Conservation (phyloP, 2,797 vertebrate species). For the Phataginus tetradactyla region DNA sequence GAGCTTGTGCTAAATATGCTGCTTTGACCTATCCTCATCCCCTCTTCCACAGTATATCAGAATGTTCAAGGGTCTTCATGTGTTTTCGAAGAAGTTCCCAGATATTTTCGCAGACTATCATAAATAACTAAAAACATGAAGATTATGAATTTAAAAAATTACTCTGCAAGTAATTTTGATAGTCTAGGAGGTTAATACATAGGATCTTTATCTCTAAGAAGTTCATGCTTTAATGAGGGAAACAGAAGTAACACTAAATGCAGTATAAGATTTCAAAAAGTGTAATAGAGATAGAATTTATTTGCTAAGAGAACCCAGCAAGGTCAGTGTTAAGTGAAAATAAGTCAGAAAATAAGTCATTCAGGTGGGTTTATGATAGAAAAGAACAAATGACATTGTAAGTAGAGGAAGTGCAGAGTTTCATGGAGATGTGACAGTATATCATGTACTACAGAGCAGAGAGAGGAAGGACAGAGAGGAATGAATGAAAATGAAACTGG, state of each 20-base stretch:
- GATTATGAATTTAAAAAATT: constrained; percentile 7
- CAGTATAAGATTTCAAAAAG: neutral
- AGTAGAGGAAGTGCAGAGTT: neutral
- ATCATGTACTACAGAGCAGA: neutral
- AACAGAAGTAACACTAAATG: neutral
- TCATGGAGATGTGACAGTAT: neutral
- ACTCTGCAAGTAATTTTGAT: neutral
- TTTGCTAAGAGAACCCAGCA: neutral
- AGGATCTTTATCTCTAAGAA: neutral
- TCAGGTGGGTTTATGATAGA: neutral
- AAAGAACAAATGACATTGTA: neutral
- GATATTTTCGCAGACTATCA: neutral
- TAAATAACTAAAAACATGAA: neutral
- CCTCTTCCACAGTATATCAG: neutral
- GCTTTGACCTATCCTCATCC: neutral
- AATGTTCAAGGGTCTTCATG: neutral
- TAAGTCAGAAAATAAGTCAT: neutral
- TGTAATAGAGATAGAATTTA: neutral
- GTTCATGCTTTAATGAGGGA: constrained; percentile 9
- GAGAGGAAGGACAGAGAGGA: neutral
- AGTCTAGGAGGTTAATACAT: neutral
- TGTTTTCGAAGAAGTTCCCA: neutral
- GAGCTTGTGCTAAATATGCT: neutral
- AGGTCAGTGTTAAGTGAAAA: neutral
- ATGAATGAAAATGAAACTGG: neutral